phyloP scores from a whole-genome alignment of 2,113 vertebrate species.

The Garra rufa region DNA sequence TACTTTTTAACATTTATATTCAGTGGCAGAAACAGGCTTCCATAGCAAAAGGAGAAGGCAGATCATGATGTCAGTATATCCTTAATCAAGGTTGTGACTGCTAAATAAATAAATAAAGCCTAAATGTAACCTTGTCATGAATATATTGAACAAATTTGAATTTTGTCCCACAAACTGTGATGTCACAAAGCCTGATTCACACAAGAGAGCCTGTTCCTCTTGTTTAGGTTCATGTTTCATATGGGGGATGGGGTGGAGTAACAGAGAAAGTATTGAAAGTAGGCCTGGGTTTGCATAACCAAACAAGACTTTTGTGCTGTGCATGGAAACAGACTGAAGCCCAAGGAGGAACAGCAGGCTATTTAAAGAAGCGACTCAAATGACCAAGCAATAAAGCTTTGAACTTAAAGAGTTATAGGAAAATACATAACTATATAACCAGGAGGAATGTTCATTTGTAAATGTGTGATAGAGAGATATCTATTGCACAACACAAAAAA shows the following conservation, averaged over 20 bases:
- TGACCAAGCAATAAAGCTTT: not conserved
- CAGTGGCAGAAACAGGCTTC: no score
- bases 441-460: not conserved
- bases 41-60: not conserved
- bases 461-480: not conserved
- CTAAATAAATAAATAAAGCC: not conserved
- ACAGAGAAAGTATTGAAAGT: not conserved
- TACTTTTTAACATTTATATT: no score
- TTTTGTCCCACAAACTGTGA: not conserved
- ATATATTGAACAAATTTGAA: not conserved
- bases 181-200: not conserved
- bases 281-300: conserved; percentile 15
- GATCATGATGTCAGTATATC: not conserved
- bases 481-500: not conserved
- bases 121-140: not conserved
- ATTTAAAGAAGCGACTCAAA: not conserved
- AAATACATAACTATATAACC: not conserved
- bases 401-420: not conserved
- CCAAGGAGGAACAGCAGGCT: not conserved
- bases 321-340: not conserved
- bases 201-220: not conserved
- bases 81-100: not conserved
- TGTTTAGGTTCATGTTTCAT: not conserved
- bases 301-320: not conserved
- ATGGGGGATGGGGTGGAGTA: not conserved